These are phyloP conservation scores for Rhamnusium bicolor DNA, from an alignment of 2,888 invertebrate species.

Conservation along the genomic window DNA sequence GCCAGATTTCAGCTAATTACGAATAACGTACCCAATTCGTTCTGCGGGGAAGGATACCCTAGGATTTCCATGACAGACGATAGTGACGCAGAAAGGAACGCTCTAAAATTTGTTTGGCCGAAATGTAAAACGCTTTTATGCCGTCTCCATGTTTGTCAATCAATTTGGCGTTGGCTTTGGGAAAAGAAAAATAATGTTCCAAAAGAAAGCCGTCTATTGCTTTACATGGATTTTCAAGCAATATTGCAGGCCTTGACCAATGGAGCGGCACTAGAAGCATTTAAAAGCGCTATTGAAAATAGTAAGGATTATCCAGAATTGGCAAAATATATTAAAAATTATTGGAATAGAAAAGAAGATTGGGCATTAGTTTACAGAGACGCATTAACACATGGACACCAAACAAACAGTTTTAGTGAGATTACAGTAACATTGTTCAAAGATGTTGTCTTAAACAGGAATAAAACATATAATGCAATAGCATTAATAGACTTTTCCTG, in stretches of 20 bases:
- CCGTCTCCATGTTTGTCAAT: constrained; percentile 38
- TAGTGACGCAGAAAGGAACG: constrained; percentile 38
- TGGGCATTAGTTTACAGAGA: constrained; percentile 35
- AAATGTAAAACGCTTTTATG: constrained; percentile 33
- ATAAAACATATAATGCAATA: constrained; percentile 39
- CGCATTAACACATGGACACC: constrained; percentile 36
- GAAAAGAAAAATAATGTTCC: constrained; percentile 35
- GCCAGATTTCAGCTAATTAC: constrained; percentile 33
- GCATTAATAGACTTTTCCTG: constrained; percentile 38
- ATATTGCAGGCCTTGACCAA: constrained; percentile 8
- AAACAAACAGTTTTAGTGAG: constrained; percentile 40
- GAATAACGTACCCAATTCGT: constrained; percentile 15
- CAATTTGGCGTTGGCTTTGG: constrained; percentile 40
- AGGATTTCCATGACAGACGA: constrained; percentile 39
- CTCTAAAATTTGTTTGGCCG: constrained; percentile 37
- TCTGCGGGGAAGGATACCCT: constrained; percentile 32
- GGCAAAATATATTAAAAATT: constrained; percentile 8
- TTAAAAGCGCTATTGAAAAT: constrained; percentile 12
- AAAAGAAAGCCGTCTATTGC: not conserved
- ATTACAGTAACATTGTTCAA: constrained; percentile 19
- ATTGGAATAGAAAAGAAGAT: constrained; percentile 37
- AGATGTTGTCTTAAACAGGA: constrained; percentile 16
- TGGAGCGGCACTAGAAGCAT: not conserved
- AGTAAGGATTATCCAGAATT: constrained; percentile 30
- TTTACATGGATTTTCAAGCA: constrained; percentile 18